phyloP scores from a whole-genome alignment of 2,113 vertebrate genomes.

The Taxidea taxus region DNA sequence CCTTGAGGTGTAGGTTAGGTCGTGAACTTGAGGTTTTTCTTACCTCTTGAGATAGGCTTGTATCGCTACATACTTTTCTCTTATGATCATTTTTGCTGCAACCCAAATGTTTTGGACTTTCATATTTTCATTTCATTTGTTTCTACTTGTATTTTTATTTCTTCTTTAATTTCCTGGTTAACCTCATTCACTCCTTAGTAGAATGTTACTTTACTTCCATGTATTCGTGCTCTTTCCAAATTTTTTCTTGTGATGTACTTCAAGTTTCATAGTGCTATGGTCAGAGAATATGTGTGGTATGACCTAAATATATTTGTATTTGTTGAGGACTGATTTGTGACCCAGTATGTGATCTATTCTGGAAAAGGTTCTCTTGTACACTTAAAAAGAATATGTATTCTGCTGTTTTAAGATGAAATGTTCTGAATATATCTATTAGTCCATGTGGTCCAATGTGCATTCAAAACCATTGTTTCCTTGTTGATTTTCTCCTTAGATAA shows the following conservation, averaged over 20 bases:
- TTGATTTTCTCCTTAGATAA: neutral
- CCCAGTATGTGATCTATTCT: neutral
- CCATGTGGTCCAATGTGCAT: neutral
- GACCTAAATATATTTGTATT: neutral
- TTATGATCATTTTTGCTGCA: neutral
- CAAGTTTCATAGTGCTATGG: neutral
- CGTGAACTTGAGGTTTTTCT: neutral
- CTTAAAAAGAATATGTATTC: neutral
- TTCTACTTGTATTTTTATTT: neutral
- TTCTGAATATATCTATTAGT: neutral
- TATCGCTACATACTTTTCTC: neutral
- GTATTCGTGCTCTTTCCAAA: neutral
- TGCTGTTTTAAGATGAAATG: neutral
- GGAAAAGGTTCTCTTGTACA: neutral
- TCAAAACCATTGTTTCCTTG: neutral
- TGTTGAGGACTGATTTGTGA: neutral
- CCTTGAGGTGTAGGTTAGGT: neutral
- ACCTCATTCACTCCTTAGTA: neutral
- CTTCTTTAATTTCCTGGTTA: neutral
- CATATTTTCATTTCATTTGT: neutral
- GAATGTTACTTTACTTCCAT: neutral
- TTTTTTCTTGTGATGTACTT: neutral
- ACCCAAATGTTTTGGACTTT: neutral
- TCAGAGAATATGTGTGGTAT: neutral
- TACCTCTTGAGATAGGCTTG: neutral